These are phyloP conservation scores for Drosophila serrata DNA, from an alignment of 1,140 invertebrate genomes.

Conservation along the genomic window DNA sequence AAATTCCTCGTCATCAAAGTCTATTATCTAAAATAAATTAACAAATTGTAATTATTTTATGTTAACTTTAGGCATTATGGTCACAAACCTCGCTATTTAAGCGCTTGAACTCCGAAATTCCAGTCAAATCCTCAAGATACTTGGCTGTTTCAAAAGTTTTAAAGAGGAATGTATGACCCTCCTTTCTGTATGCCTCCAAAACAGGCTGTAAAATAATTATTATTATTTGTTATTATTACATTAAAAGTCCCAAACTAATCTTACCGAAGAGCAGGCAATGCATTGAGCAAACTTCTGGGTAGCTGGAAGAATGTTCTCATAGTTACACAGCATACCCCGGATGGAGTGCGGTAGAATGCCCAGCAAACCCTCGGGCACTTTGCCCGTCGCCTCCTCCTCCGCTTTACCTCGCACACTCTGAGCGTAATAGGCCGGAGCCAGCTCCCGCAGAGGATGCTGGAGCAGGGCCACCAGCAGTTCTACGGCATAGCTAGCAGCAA, in stretches of 20 bases:
- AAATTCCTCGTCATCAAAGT: conserved; percentile 80
- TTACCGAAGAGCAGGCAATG: conserved; percentile 93
- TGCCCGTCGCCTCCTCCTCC: conserved; percentile 67
- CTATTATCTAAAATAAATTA: conserved; percentile 70
- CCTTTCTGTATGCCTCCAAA: conserved; percentile 56
- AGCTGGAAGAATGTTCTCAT: conserved; percentile 92
- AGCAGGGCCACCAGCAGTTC: conserved; percentile 95
- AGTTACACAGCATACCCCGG: conserved; percentile 94
- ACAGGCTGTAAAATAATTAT: conserved; percentile 52
- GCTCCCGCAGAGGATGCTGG: conserved; percentile 92
- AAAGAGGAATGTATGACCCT: conserved; percentile 92
- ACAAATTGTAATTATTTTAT: not conserved
- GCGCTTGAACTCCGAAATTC: conserved; percentile 88
- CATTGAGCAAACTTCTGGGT: conserved; percentile 95
- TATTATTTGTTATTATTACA: not conserved
- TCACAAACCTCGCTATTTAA: conserved; percentile 68
- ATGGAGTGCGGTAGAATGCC: conserved; percentile 97
- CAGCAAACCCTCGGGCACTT: conserved; percentile 88
- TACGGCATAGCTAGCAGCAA: conserved; percentile 95
- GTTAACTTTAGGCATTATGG: not conserved
- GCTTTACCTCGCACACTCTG: conserved; percentile 80
- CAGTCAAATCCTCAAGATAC: conserved; percentile 95
- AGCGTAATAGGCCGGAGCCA: conserved; percentile 87
- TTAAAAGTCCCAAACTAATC: conserved; percentile 10
- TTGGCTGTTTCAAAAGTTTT: conserved; percentile 94